Evolutionary conservation across 2,113 vertebrate genomes (phyloP).

Genomic region (Microtus richardsoni): DNA sequence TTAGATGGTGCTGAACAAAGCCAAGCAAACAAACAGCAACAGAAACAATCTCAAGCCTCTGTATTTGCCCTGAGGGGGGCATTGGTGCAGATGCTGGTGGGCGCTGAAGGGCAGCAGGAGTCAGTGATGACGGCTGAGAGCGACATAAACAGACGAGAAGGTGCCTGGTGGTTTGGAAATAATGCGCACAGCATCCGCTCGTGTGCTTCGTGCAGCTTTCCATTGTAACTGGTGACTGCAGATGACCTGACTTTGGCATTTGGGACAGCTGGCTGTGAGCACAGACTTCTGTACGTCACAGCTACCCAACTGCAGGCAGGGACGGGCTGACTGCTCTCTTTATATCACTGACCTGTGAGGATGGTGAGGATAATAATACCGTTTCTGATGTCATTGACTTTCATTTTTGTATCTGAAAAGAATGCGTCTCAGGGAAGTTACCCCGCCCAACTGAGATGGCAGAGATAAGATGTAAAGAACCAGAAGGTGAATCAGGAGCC

Average conservation of each 20-base stretch:
- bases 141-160: neutral
- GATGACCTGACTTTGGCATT: rapidly evolving
- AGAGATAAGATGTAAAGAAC: neutral
- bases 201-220: rapidly evolving
- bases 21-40: neutral
- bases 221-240: rapidly evolving
- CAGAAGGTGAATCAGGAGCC: neutral
- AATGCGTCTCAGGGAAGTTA: neutral
- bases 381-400: neutral
- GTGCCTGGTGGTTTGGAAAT: neutral
- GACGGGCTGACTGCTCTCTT: rapidly evolving
- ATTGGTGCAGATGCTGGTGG: neutral
- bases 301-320: neutral
- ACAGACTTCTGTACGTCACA: neutral
- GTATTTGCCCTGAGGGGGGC: neutral
- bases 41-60: neutral
- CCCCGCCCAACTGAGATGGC: no score
- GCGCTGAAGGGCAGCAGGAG: no score
- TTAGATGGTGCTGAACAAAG: no score
- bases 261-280: rapidly evolving
- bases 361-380: neutral
- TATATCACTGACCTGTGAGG: neutral
- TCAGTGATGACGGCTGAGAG: rapidly evolving
- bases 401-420: neutral
- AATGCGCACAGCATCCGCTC: neutral